Evolutionary conservation across 2,113 vertebrate genomes (phyloP).

Genomic region (Erinaceus europaeus): DNA sequence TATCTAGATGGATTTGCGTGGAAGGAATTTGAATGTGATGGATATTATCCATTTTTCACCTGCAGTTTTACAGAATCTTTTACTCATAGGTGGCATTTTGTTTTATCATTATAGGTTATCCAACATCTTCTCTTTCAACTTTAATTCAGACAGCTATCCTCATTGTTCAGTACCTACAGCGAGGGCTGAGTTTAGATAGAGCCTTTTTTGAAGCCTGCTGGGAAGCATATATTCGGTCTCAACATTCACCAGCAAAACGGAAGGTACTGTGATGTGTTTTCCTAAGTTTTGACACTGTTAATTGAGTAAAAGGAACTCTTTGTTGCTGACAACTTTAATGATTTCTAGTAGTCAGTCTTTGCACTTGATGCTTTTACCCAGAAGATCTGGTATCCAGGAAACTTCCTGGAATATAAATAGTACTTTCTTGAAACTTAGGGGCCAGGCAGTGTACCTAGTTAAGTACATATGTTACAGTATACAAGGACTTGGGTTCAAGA

Average conservation of each 20-base stretch:
- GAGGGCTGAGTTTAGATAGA: conserved; percentile 88
- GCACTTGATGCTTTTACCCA: no score
- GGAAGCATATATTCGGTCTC: conserved; percentile 88
- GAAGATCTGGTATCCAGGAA: not conserved
- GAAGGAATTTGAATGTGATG: not conserved
- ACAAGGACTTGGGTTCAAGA: no score
- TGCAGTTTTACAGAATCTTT: not conserved
- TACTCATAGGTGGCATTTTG: not conserved
- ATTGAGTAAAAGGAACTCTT: no score
- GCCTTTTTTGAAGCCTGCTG: conserved; percentile 91
- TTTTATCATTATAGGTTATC: conserved; percentile 84
- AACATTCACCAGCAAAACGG: conserved; percentile 85
- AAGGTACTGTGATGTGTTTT: conserved; percentile 82
- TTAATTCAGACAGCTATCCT: conserved; percentile 88
- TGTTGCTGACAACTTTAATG: not conserved
- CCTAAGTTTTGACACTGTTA: not conserved
- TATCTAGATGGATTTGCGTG: not conserved
- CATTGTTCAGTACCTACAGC: conserved; percentile 89
- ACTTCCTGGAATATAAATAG: no score
- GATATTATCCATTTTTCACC: conserved; percentile 15
- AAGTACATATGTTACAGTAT: no score
- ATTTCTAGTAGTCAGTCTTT: no score
- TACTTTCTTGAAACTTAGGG: conserved; percentile 1
- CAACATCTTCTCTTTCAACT: conserved; percentile 85
- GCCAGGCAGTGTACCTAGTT: no score